Percentiles rank a stretch among this genome's conserved stretches.
phyloP scores from a whole-genome alignment of 2,797 vertebrate species.

The Naso thynnoides region DNA sequence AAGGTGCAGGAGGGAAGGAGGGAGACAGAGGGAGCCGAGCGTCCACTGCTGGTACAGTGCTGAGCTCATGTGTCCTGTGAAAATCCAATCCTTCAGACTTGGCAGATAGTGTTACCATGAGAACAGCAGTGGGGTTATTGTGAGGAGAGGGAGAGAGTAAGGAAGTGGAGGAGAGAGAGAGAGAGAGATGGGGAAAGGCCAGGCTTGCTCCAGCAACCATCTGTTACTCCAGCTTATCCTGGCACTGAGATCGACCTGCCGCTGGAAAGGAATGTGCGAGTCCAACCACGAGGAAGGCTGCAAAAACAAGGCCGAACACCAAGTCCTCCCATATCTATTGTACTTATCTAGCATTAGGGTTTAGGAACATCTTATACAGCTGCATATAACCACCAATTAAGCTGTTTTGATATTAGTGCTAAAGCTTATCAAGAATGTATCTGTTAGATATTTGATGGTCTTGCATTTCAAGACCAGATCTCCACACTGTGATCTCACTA shows the following conservation, averaged over 20 bases:
- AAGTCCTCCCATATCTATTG: slow-evolving; percentile 5
- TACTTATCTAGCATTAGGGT: not conserved
- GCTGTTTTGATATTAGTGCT: not conserved
- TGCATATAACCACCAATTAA: not conserved
- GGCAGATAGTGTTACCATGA: slow-evolving; percentile 99
- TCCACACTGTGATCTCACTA: not conserved
- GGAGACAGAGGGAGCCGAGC: slow-evolving; percentile 61
- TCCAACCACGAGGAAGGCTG: slow-evolving; percentile 41
- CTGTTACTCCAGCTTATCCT: slow-evolving; percentile 94
- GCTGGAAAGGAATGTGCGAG: slow-evolving; percentile 75
- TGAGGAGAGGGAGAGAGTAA: slow-evolving; percentile 70
- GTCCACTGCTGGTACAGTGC: slow-evolving; percentile 84
- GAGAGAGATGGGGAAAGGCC: slow-evolving; percentile 56
- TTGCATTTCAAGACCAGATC: slow-evolving; percentile 12
- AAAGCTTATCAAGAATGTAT: not conserved
- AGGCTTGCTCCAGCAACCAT: slow-evolving; percentile 96
- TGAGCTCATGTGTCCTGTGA: slow-evolving; percentile 92
- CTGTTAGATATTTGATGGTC: not conserved
- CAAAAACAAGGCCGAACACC: slow-evolving; percentile 15
- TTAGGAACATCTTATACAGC: not conserved
- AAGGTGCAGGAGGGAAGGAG: slow-evolving; percentile 70
- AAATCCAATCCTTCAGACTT: slow-evolving; percentile 97
- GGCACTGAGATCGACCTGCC: slow-evolving; percentile 71
- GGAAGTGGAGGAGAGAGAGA: slow-evolving; percentile 41
- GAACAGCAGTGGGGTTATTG: slow-evolving; percentile 96